Evolutionary conservation across 2,888 invertebrate species (phyloP), one percentile per base, ranked within the genome.

Genomic region (Mythimna pallens): DNA sequence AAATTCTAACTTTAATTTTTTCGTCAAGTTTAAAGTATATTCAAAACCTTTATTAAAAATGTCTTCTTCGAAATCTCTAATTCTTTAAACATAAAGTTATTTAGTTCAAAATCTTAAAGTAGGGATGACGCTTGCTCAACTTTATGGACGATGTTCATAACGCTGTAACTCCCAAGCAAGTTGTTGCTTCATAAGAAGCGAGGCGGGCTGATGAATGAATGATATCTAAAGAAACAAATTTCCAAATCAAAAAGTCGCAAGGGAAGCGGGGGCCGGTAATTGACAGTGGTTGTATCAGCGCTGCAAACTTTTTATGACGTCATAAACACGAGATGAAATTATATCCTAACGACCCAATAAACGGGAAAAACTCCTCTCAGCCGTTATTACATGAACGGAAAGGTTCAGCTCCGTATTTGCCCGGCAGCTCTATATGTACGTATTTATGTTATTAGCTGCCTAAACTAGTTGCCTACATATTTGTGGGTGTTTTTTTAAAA

Each of bases 271-370:
- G 73, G 76, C 85, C 86, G 86, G 92, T 93, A 93, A 93, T 92
- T 93, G 93, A 93, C 93, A 93, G 93, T 93, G 93, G 92, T 92
- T 92, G 92, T 93, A 94, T 94, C 93, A 92, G 91, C 91, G 93
- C 91, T 93, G 91, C 91, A 94, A 95, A 95, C 93, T 95, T 95
- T 95, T 95, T 95, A 95, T 93, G 88, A 87, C 91, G 89, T 92
- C 94, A 93, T 95, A 95, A 95, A 94, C 95, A 94, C 94, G 93
- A 93, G 94, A 95, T 95, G 94, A 95, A 95, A 95, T 95, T 94
- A 95, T 95, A 94, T 94, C 93, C 93, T 94, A 94, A 95, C 94
- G 94, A 93, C 93, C 93, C 93, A 93, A 95, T 95, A 95, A 95
- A 95, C 92, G 92, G 91, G 92, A 94, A 94, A 94, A 94, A 92